These are phyloP conservation scores for Ophion ventricosus DNA, from an alignment of 2,888 invertebrate species.

Conservation along the genomic window DNA sequence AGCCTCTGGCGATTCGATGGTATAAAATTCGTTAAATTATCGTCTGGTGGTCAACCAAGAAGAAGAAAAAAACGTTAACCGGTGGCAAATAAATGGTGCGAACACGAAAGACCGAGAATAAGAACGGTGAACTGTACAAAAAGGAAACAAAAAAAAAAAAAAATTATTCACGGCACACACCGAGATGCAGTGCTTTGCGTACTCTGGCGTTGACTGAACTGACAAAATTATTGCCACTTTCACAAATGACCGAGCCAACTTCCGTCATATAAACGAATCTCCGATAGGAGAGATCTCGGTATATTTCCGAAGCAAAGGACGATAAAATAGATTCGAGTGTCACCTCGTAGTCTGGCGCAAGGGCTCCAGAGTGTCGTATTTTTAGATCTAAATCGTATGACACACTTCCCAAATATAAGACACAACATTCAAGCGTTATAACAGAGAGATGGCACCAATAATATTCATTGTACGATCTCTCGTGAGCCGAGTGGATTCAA, in stretches of 20 bases:
- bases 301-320: conserved; percentile 48
- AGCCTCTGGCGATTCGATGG: conserved; percentile 83
- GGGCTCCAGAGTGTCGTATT: conserved; percentile 75
- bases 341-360: conserved; percentile 73
- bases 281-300: conserved; percentile 71
- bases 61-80: neutral
- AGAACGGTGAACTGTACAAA: too few species aligned
- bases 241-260: conserved; percentile 69
- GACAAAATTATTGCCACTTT: conserved; percentile 48
- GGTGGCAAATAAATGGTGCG: neutral
- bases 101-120: neutral
- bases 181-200: neutral
- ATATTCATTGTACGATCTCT: conserved; percentile 45
- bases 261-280: conserved; percentile 63
- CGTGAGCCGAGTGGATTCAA: neutral
- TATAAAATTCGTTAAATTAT: conserved; percentile 17
- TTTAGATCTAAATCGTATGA: conserved; percentile 75
- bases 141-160: too few species aligned
- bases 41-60: neutral
- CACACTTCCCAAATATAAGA: conserved; percentile 75
- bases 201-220: conserved; percentile 22
- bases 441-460: conserved; percentile 59
- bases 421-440: conserved; percentile 66
- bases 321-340: conserved; percentile 57
- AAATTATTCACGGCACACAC: too few species aligned